Conservation (phyloP, 2,797 vertebrate species). For the Manis crassicaudata region DNA sequence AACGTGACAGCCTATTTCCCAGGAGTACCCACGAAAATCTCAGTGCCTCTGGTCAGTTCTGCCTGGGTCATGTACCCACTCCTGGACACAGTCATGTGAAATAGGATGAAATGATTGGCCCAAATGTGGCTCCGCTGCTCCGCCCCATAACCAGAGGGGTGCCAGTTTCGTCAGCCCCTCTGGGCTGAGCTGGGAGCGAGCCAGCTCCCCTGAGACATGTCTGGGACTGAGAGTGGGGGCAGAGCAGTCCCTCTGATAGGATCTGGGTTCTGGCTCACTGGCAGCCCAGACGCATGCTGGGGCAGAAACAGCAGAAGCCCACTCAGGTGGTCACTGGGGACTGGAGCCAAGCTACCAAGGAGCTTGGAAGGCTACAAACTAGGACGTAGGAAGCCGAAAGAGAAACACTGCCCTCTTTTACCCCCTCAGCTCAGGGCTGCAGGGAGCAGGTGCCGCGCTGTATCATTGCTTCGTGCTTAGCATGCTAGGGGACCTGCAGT, state of each 20-base stretch:
- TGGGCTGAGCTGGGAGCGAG: not conserved
- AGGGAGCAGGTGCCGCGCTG: not conserved
- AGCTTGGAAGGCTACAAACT: not conserved
- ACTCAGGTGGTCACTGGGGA: not conserved
- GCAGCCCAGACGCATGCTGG: not conserved
- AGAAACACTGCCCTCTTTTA: not conserved
- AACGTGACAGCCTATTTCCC: not conserved
- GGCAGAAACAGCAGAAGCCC: not conserved
- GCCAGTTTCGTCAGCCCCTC: not conserved
- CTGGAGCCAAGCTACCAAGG: not conserved
- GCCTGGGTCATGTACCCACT: not conserved
- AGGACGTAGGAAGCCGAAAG: not conserved
- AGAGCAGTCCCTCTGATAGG: not conserved
- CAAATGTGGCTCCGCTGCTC: not conserved
- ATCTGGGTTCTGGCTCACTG: constrained; percentile 34
- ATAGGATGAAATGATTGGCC: not conserved
- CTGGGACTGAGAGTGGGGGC: not conserved
- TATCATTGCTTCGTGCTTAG: not conserved
- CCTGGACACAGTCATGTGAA: not conserved
- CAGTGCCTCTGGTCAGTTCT: not conserved
- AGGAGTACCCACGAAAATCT: not conserved
- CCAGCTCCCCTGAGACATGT: not conserved
- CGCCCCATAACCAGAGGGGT: not conserved
- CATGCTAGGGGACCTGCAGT: not conserved
- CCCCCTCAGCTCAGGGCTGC: not conserved